Percentiles rank a stretch among this genome's conserved stretches.
These are phyloP conservation scores for Ageneiosus marmoratus DNA, from an alignment of 2,113 vertebrate species.

Conservation along the genomic window DNA sequence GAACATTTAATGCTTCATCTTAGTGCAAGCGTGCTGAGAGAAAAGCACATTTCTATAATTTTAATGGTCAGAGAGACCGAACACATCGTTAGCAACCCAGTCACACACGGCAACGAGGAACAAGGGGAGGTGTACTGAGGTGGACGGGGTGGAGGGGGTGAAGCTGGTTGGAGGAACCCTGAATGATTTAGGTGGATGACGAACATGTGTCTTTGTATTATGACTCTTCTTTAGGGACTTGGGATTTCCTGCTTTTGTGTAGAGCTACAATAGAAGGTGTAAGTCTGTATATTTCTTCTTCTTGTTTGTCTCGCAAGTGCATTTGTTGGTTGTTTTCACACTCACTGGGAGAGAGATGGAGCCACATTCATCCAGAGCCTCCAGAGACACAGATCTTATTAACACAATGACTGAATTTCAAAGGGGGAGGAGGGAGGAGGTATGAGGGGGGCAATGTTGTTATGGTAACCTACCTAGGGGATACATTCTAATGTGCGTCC, in stretches of 20 bases:
- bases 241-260: not conserved
- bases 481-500: slow-evolving; percentile 39
- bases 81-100: not conserved
- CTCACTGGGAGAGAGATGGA: slow-evolving; percentile 7
- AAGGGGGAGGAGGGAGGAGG: slow-evolving; percentile 3
- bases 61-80: not conserved
- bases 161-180: not conserved
- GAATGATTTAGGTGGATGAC: not conserved
- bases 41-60: slow-evolving; percentile 14
- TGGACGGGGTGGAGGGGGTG: not conserved
- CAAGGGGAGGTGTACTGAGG: not conserved
- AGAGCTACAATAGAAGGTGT: not conserved
- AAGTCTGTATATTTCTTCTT: not conserved
- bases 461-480: slow-evolving; percentile 43
- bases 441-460: too few species aligned
- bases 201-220: not conserved
- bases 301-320: not conserved
- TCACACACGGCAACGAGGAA: not conserved
- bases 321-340: slow-evolving; percentile 2
- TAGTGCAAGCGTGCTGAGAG: not conserved
- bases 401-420: slow-evolving; percentile 39
- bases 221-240: not conserved
- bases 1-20: not conserved
- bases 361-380: slow-evolving; percentile 22
- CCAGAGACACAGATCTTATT: slow-evolving; percentile 40